Base-by-base conservation (phyloP, 1,140 invertebrate species). In the Diprion similis region DNA sequence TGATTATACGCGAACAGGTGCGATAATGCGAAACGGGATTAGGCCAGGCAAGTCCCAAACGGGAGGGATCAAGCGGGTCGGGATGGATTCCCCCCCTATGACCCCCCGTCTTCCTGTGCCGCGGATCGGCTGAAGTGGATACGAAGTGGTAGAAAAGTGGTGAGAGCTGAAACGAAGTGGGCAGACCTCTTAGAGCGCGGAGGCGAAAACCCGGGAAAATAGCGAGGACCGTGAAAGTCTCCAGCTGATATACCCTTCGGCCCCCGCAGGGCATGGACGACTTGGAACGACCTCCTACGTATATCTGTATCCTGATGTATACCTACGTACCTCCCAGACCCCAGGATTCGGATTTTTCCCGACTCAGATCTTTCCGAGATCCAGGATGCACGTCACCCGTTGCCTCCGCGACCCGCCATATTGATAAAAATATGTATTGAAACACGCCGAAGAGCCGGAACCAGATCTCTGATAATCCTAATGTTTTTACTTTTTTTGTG, bases 81-180 rank as follows among this genome's bases (percentile, higher is more conserved):
- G 6, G 24, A 37, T 37, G 24, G 24, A 37, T 37, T 37, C 24
- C 24, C 1, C 24, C 24, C 24, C 51, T 17, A 9, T 13, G 11
- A 17, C 51, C n/a, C 11, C 24, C 24, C 24, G 24, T 37, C 24
- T 37, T 59, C 51, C 51, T 17, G 6, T 59, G 7, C 51, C 0
- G 6, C 51, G 51, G 9, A 59, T 8, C 51, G 51, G 51, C 51
- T 59, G 11, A 59, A 59, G 51, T 59, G 51, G 51, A 10, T 59
- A 59, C 51, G 51, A 59, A 59, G 51, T 59, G 51, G 51, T 59
- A 17, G 51, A 59, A 59, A 59, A 59, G 51, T 59, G 51, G 51
- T 59, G 51, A 59, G 51, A 59, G 11, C 51, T 59, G 51, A 59
- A 59, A 59, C 51, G 51, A 59, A 59, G 51, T 59, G 51, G 9